A percentile compares a stretch with the other conserved stretches of the same genome.
Evolutionary conservation across 2,113 vertebrate genomes (phyloP).

Genomic region (Notarius quadriscutis): DNA sequence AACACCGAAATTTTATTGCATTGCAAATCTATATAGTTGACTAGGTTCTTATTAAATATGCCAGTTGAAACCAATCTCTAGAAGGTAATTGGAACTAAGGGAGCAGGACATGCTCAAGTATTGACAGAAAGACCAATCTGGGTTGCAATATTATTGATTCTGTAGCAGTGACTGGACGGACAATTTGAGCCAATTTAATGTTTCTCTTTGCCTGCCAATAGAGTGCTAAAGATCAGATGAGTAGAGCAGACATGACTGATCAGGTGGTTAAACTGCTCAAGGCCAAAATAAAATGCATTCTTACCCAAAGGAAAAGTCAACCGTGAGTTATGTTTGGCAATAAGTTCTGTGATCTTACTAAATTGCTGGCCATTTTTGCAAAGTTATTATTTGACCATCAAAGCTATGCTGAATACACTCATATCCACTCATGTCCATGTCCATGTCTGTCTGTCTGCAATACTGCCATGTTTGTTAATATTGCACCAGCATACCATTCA

Average conservation of each 20-base stretch:
- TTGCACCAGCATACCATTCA: neutral
- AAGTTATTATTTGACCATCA: neutral
- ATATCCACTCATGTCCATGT: neutral
- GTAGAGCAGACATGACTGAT: neutral
- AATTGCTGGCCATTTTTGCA: neutral
- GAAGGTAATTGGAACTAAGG: constrained; percentile 10
- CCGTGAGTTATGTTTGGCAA: neutral
- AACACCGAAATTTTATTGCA: neutral
- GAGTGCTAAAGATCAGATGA: neutral
- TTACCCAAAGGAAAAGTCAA: neutral
- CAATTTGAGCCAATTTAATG: constrained; percentile 6
- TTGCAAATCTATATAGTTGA: constrained; percentile 25
- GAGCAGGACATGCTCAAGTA: constrained; percentile 17
- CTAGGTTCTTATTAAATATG: constrained; percentile 20
- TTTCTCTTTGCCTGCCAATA: constrained; percentile 22
- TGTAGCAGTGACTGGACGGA: neutral
- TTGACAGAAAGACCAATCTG: constrained; percentile 47
- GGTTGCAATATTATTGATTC: constrained; percentile 15
- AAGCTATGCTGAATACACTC: neutral
- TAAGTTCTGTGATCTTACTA: neutral
- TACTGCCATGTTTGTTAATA: neutral
- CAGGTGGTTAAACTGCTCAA: neutral
- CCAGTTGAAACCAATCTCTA: constrained; percentile 2
- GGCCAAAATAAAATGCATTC: neutral
- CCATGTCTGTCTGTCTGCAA: too few species aligned